Percentiles rank a stretch among this genome's conserved stretches.
phyloP scores from a whole-genome alignment of 2,888 invertebrate species.

The Drosophila ochracea region DNA sequence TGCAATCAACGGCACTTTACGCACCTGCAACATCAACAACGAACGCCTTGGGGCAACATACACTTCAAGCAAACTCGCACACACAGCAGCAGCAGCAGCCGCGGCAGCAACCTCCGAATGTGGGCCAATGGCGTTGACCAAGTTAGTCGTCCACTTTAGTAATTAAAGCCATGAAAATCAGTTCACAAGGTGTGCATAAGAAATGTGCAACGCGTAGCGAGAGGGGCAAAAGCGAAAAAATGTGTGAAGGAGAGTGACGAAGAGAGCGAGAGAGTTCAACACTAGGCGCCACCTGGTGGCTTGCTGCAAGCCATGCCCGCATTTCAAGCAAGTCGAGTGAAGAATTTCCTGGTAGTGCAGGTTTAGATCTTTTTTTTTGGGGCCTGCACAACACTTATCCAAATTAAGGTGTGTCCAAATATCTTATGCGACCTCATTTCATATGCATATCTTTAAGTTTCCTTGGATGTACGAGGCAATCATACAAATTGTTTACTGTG shows the following conservation, averaged over 20 bases:
- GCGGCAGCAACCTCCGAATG: conserved; percentile 40
- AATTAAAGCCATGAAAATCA: conserved; percentile 71
- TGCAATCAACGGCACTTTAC: conserved; percentile 57
- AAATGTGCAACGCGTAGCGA: conserved; percentile 24
- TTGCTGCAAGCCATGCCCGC: conserved; percentile 39
- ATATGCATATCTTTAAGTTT: neutral
- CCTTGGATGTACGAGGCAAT: conserved; percentile 9
- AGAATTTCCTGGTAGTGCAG: conserved; percentile 43
- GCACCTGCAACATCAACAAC: conserved; percentile 44
- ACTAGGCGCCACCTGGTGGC: conserved; percentile 60
- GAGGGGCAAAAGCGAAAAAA: neutral
- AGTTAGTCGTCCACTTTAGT: conserved; percentile 59
- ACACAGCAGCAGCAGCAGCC: neutral
- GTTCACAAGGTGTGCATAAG: conserved; percentile 60
- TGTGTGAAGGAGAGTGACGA: neutral
- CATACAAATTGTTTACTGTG: neutral
- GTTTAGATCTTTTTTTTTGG: conserved; percentile 1
- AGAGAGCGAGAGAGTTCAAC: conserved; percentile 28
- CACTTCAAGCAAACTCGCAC: conserved; percentile 5
- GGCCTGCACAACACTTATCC: conserved; percentile 8
- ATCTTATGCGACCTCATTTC: conserved; percentile 18
- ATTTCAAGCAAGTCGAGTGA: conserved; percentile 19
- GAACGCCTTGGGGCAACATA: conserved; percentile 34
- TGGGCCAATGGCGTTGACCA: conserved; percentile 67
- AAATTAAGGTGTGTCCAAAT: conserved; percentile 42